phyloP scores from a whole-genome alignment of 2,888 invertebrate genomes.

The Merodon equestris region DNA sequence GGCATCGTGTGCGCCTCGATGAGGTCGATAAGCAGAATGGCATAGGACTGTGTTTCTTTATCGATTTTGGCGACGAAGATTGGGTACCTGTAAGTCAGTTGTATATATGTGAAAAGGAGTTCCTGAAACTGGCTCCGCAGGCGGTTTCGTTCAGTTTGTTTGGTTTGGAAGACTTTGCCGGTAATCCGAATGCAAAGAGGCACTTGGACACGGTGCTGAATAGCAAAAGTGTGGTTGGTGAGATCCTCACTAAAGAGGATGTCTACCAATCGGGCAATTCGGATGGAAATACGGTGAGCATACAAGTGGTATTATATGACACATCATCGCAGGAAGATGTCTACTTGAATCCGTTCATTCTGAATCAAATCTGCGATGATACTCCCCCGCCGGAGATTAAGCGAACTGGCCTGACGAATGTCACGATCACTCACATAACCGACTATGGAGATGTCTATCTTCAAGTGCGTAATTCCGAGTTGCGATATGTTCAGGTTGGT shows the following conservation, averaged over 20 bases:
- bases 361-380: constrained; percentile 80
- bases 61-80: constrained; percentile 88
- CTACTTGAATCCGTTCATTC: constrained; percentile 83
- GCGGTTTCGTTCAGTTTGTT: constrained; percentile 85
- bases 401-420: constrained; percentile 73
- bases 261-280: constrained; percentile 70
- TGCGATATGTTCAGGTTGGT: constrained; percentile 75
- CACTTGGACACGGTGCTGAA: constrained; percentile 79
- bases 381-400: constrained; percentile 75
- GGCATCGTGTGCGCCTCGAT: constrained; percentile 81
- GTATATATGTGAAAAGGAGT: constrained; percentile 82
- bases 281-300: constrained; percentile 72
- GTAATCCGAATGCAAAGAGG: constrained; percentile 76
- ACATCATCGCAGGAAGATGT: constrained; percentile 83
- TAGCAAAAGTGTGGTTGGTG: constrained; percentile 82
- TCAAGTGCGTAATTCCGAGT: constrained; percentile 74
- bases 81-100: constrained; percentile 81
- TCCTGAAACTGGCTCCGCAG: constrained; percentile 85
- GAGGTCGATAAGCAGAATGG: constrained; percentile 79
- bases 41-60: constrained; percentile 82
- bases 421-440: constrained; percentile 75
- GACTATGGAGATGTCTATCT: constrained; percentile 76
- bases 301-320: constrained; percentile 83
- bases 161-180: constrained; percentile 84
- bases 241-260: constrained; percentile 78